Percentiles rank a stretch among this genome's conserved stretches.
Conservation (phyloP, 2,113 vertebrate species). For the Phaethornis superciliosus region DNA sequence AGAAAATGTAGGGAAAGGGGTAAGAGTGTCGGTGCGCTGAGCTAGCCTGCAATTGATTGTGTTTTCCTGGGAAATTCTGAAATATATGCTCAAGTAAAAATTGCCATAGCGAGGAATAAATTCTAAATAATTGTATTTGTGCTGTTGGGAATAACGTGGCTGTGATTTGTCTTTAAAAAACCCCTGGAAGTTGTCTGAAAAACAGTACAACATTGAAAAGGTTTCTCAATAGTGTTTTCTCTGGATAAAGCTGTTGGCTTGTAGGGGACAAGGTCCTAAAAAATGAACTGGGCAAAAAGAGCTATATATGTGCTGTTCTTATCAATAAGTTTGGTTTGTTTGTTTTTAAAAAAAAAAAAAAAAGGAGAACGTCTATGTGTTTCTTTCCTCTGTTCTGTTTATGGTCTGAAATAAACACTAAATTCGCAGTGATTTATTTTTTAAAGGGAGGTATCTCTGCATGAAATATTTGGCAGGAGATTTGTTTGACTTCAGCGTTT, state of each 20-base stretch:
- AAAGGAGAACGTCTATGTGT: not conserved
- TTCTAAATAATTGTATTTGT: conserved; percentile 42
- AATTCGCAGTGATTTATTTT: conserved; percentile 29
- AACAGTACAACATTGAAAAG: conserved; percentile 29
- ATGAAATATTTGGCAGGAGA: not conserved
- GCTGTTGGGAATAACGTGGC: not conserved
- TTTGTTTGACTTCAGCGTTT: conserved; percentile 26
- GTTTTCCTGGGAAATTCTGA: conserved; percentile 55
- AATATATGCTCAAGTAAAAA: conserved; percentile 53
- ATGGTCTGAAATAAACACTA: conserved; percentile 50
- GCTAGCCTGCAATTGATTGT: conserved; percentile 26
- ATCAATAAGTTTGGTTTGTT: not conserved
- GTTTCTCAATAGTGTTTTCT: conserved; percentile 44
- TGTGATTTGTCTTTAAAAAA: conserved; percentile 52
- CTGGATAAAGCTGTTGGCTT: conserved; percentile 23
- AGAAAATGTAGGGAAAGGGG: conserved; percentile 32
- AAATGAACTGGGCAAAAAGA: conserved; percentile 34
- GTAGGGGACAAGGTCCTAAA: conserved; percentile 26
- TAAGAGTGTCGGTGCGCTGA: conserved; percentile 9
- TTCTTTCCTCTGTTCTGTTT: conserved; percentile 49
- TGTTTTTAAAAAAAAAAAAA: not conserved
- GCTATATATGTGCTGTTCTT: not conserved
- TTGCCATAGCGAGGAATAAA: conserved; percentile 48
- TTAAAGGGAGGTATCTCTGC: conserved; percentile 16
- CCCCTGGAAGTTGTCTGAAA: conserved; percentile 9